Evolutionary conservation across 2,888 invertebrate species (phyloP), one percentile per base, ranked within the genome.

Genomic region (Nemotelus pantherinus): DNA sequence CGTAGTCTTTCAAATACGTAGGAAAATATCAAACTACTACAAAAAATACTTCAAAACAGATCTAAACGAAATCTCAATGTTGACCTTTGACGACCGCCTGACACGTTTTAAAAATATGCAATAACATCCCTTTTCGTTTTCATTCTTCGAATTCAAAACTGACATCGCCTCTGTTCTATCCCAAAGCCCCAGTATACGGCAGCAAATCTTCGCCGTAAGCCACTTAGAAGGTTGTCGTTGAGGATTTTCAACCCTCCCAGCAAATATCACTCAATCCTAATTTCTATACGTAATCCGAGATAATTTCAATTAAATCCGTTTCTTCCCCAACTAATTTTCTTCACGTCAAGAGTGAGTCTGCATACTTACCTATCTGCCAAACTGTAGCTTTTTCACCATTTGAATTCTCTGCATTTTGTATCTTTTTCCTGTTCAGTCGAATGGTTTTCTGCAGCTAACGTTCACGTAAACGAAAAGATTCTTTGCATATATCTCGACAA

Each of bases 301-400:
- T 83, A 83, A 83, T 83, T 82, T 83, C 82, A 82, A 81, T 82
- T 82, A 82, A 82, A 82, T 81, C 81, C 80, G 68, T 81, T 81
- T 78, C 76, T 79, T 78, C 47, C 74, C 43, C 60, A 60, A 74
- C 60, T 74, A 74, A 74, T 63, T 74, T 57, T 63, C 50, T 9
- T 45, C 60, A 47, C 63, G 63, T 39, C 48, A 43, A 58, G 47
- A 41, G 45, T 60, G 41, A 7, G 41, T 43, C 2, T 39, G 63
- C 41, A 25, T 57, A 57, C 25, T 25, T 25, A 25, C 25, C 25
- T 25, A 25, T 25, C 25, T 68, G 67, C 43, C 9, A 65, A 65
- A 41, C 10, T 25, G 53, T 53, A 39, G 47, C 41, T 74, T 74
- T 58, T 55, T 74, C 60, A 9, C 39, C 39, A 45, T 72, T 57